These are phyloP conservation scores for Tenthredo amoena DNA, from an alignment of 2,888 invertebrate genomes.

Conservation along the genomic window DNA sequence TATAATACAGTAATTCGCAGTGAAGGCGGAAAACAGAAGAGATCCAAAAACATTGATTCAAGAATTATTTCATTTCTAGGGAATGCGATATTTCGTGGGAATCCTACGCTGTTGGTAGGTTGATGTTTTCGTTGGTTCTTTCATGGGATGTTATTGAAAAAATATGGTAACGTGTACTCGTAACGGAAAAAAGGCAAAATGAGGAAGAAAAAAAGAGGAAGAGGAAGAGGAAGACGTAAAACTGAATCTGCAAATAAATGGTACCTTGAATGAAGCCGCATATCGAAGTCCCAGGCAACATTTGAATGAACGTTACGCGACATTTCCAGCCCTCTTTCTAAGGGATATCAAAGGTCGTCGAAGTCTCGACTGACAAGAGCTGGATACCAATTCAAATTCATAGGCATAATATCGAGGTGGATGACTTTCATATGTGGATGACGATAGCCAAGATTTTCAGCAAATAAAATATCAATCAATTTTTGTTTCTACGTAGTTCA, in stretches of 20 bases:
- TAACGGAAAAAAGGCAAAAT: not conserved
- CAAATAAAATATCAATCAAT: not conserved
- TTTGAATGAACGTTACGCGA: constrained; percentile 9
- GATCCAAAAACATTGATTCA: not conserved
- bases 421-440: not conserved
- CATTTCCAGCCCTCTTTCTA: not conserved
- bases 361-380: not conserved
- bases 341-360: not conserved
- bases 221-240: not conserved
- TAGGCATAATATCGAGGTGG: not conserved
- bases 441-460: not conserved
- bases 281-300: constrained; percentile 17
- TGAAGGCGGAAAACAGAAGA: not conserved
- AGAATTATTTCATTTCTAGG: not conserved
- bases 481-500: not conserved
- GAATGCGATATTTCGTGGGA: not conserved
- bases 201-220: not conserved
- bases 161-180: constrained; percentile 34
- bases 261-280: constrained; percentile 22
- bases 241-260: constrained; percentile 39
- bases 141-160: constrained; percentile 26
- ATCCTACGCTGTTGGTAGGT: constrained; percentile 9
- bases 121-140: constrained; percentile 37
- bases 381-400: constrained; percentile 6
- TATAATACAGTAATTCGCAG: not conserved